Evolutionary conservation across 2,113 vertebrate species (phyloP), one percentile per base, ranked within the genome.

Genomic region (Myiozetetes cayanensis): DNA sequence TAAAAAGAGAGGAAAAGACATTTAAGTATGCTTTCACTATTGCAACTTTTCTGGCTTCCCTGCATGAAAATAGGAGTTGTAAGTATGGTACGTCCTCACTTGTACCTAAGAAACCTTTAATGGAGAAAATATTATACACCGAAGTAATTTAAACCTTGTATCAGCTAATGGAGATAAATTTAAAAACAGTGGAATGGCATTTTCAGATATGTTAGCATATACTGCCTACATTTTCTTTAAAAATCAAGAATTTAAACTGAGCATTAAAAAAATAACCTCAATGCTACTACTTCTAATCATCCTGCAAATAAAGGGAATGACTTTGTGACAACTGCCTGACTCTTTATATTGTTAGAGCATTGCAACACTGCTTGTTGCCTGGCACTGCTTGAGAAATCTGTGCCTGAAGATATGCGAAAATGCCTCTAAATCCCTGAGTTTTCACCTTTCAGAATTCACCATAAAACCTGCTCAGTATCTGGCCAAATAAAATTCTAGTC

Each of bases 1-100:
- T 99, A 95, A 71, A 65, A 96, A 85, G 71, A 68, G 50, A 91
- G 30, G 41, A 66, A 67, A 93, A 92, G 28, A 85, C 25, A 90
- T 39, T 10, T 18, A 85, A 39, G 22, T 39, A 79, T 37, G 4
- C 14, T 82, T 93, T 76, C 52, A 76, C 17, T 50, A 49, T 4
- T 83, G 49, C 33, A 90, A 66, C 22, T 74, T 70, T 79, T 67
- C 56, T 66, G 35, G 22, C 13, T 80, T 85, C 66, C 70, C 77
- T 82, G 31, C 28, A 73, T 56, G 78, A 78, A 68, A 91, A 59
- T 1, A 58, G 33, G 22, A 46, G 2, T 62, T 55, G 39, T n/a
- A 89, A 75, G 30, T 43, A 66, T 10, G 31, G n/a, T 20, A 65
- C n/a, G 33, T 85, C 15, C 46, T 91, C 62, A 63, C 15, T 46